Evolutionary conservation across 2,888 invertebrate genomes (phyloP), one percentile per base, ranked within the genome.

Genomic region (Stenodera caucasica): DNA sequence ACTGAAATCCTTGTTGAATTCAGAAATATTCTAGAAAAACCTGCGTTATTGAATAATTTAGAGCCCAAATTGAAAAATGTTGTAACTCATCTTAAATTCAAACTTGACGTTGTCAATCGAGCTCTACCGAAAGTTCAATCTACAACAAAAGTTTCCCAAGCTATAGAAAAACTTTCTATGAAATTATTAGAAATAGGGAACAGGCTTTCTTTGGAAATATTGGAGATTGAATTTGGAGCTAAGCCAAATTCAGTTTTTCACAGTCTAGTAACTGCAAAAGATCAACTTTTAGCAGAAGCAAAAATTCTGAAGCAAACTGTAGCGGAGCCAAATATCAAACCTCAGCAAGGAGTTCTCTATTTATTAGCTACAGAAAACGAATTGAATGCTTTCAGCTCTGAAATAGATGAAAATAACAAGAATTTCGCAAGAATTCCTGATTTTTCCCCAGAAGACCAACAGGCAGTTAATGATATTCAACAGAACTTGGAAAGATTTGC

Each of bases 331-430:
- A 18, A 51, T 7, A 51, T 51, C 5, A 51, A 35, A 23, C 50
- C 58, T 14, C 60, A 62, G 8, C 58, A 68, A 55, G 66, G 67
- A 6, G 21, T 68, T 8, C 40, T 69, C 18, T 57, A 62, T 12
- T 18, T 70, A 23, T 40, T 55, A 23, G 67, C 66, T 32, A 29
- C 67, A 55, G 57, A 58, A 11, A 55, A 12, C 14, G 51, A 30
- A n/a, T 26, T 51, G 15, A 11, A 26, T 1, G 30, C 1, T 6
- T 32, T 51, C 11, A 51, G 32, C 7, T 32, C 8, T 32, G 51
- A 30, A 1, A 14, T 51, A 51, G 32, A 18, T 12, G 51, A 51
- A 14, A 15, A 29, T 7, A 30, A 30, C 23, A 51, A 30, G 30
- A 11, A 2, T 29, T 7, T 51, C 0, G 51, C 29, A 7, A 32